These are phyloP conservation scores for Nematostella vectensis DNA, from an alignment of 92 coral and sea anemone genomes.

Conservation along the genomic window DNA sequence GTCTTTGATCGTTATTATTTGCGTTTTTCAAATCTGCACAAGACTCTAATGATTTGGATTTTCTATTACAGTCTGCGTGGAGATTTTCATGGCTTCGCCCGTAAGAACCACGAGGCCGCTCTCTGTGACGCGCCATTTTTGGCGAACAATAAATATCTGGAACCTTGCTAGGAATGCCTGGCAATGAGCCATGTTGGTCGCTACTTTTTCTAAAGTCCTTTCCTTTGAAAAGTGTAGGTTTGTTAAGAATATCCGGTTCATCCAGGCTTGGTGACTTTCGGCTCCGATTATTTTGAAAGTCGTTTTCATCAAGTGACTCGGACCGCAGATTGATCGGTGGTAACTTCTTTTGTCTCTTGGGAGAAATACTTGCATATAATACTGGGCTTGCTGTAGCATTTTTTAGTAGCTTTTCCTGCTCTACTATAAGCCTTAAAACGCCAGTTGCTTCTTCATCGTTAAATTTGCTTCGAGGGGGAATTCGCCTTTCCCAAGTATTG, in stretches of 20 bases:
- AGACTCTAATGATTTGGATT: constrained; percentile 2
- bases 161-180: constrained; percentile 42
- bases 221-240: constrained; percentile 56
- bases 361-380: constrained; percentile 34
- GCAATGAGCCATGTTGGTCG: constrained; percentile 28
- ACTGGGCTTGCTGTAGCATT: constrained; percentile 74
- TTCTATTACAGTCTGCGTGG: not conserved
- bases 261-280: constrained; percentile 27
- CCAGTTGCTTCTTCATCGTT: constrained; percentile 98
- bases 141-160: constrained; percentile 79
- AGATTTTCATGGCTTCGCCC: constrained; percentile 25
- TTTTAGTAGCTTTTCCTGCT: constrained; percentile 76
- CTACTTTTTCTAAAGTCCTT: constrained; percentile 38
- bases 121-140: constrained; percentile 53
- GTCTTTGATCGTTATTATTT: not conserved
- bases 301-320: constrained; percentile 37
- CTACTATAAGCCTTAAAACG: constrained; percentile 69
- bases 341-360: constrained; percentile 61
- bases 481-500: constrained; percentile 29
- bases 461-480: constrained; percentile 89
- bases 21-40: not conserved
- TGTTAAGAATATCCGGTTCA: constrained; percentile 37
- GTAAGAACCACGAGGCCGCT: constrained; percentile 69
- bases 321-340: constrained; percentile 61
- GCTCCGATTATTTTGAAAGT: constrained; percentile 32